Percentiles rank a stretch among this genome's conserved stretches.
Evolutionary conservation across 2,113 vertebrate genomes (phyloP).

Genomic region (Ursus arctos): DNA sequence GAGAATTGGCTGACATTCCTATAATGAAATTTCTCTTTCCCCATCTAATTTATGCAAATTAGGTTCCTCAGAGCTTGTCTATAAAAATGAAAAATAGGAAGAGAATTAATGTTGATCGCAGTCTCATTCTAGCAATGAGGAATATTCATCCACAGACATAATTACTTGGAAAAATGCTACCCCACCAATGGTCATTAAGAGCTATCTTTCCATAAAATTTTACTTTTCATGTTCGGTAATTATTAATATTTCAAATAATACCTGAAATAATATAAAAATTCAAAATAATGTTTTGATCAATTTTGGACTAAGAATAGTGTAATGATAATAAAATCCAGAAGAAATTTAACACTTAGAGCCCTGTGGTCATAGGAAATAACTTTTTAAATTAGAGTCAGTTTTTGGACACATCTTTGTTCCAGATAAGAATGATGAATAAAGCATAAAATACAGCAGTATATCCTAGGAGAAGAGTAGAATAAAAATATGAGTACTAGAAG

Average conservation of each 20-base stretch:
- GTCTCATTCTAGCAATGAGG: background rate
- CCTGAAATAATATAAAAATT: conserved; percentile 14
- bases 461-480: conserved; percentile 22
- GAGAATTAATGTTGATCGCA: conserved; percentile 27
- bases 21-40: conserved; percentile 60
- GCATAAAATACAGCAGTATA: background rate
- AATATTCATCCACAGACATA: conserved; percentile 42
- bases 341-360: conserved; percentile 38
- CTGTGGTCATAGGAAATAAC: conserved; percentile 4
- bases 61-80: conserved; percentile 50
- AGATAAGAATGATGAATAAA: conserved; percentile 47
- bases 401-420: conserved; percentile 6
- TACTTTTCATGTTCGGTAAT: conserved; percentile 39
- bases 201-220: background rate
- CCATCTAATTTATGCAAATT: conserved; percentile 65
- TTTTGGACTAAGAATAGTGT: conserved; percentile 39
- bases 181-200: background rate
- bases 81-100: conserved; percentile 61
- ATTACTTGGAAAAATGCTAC: conserved; percentile 40
- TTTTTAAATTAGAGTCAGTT: background rate
- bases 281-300: conserved; percentile 34
- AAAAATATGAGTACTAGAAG: background rate
- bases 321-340: conserved; percentile 38
- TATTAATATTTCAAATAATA: conserved; percentile 35
- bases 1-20: conserved; percentile 63